These are phyloP conservation scores for Progne subis DNA, from an alignment of 2,113 vertebrate genomes.

Conservation along the genomic window DNA sequence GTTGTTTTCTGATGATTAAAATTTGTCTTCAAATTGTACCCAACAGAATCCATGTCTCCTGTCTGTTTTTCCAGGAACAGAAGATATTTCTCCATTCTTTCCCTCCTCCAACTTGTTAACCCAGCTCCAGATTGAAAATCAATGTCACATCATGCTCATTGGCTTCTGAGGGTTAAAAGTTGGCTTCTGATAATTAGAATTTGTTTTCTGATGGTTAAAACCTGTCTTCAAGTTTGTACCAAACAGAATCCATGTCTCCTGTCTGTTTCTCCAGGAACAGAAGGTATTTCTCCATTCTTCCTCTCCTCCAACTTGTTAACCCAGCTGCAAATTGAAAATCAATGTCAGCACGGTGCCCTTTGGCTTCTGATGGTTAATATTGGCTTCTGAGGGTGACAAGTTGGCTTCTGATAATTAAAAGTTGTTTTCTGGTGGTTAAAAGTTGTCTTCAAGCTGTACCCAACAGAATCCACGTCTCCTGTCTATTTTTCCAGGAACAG, in stretches of 20 bases:
- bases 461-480: not conserved
- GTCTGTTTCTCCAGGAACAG: no score
- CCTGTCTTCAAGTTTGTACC: no score
- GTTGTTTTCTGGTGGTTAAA: not conserved
- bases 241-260: no score
- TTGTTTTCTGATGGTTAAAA: not conserved
- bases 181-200: not conserved
- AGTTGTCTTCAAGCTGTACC: not conserved
- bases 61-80: no score
- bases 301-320: not conserved
- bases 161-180: not conserved
- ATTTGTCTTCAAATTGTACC: no score
- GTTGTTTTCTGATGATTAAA: not conserved
- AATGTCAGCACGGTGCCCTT: accelerated
- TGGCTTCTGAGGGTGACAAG: not conserved
- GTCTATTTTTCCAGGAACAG: not conserved
- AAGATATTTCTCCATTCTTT: not conserved
- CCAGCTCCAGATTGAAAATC: not conserved
- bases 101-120: not conserved
- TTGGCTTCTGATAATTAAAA: not conserved
- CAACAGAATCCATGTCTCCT: no score
- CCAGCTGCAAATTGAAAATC: not conserved
- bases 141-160: not conserved
- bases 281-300: not conserved
- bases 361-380: not conserved